Percentiles rank a stretch among this genome's conserved stretches.
phyloP scores from a whole-genome alignment of 2,888 invertebrate species.

The Drosophila quinaria region DNA sequence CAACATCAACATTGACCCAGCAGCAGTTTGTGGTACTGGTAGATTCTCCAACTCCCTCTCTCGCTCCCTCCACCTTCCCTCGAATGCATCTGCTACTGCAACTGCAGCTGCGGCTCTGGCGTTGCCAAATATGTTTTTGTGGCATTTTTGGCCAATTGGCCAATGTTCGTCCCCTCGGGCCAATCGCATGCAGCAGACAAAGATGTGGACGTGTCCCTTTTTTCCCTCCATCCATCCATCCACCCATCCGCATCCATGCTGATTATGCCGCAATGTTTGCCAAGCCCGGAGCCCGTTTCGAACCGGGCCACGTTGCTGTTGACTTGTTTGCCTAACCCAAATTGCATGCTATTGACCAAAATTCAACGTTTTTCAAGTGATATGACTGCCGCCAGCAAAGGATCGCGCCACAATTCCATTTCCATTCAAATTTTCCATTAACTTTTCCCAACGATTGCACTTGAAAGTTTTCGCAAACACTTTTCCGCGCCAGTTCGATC shows the following conservation, averaged over 20 bases:
- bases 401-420: slow-evolving; percentile 37
- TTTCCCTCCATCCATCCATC: not conserved
- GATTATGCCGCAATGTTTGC: slow-evolving; percentile 76
- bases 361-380: slow-evolving; percentile 67
- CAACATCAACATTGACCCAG: slow-evolving; percentile 67
- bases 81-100: slow-evolving; percentile 5
- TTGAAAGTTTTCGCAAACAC: slow-evolving; percentile 69
- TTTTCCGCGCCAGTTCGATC: slow-evolving; percentile 62
- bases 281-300: slow-evolving; percentile 26
- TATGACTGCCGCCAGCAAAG: slow-evolving; percentile 23
- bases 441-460: slow-evolving; percentile 56
- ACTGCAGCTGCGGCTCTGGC: slow-evolving; percentile 33
- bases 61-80: not conserved
- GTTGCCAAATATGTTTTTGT: slow-evolving; percentile 77
- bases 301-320: slow-evolving; percentile 31
- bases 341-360: slow-evolving; percentile 75
- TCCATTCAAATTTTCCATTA: no score
- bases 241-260: slow-evolving; percentile 27
- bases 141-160: slow-evolving; percentile 75
- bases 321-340: slow-evolving; percentile 77
- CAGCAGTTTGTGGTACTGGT: slow-evolving; percentile 48
- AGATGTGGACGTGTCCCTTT: slow-evolving; percentile 38
- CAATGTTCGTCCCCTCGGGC: slow-evolving; percentile 53
- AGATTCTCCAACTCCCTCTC: slow-evolving; percentile 14
- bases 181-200: slow-evolving; percentile 66